Evolutionary conservation across 2,888 invertebrate species (phyloP), one percentile per base, ranked within the genome.

Genomic region (Cantharis rufa): DNA sequence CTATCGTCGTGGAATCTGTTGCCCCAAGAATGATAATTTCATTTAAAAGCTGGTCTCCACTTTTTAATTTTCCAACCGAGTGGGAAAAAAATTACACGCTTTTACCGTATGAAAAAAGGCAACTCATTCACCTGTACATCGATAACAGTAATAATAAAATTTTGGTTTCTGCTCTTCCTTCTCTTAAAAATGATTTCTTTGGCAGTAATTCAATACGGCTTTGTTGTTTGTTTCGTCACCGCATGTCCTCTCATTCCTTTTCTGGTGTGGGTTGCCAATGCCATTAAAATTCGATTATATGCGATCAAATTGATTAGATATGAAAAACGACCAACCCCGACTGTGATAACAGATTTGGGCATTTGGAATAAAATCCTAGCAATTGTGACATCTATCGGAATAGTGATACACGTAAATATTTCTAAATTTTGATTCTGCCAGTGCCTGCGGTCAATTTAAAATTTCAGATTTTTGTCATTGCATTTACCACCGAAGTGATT

Each of bases 221-320:
- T 98, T 86, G 95, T 98, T 2, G 97, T 97, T 0, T 89, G 98
- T 0, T 98, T 98, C 88, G 97, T 97, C 74, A 96, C 97, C 0
- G 97, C 97, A 0, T 98, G 98, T 85, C 98, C 98, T 0, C 88
- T 98, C 73, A 98, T 98, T 0, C 98, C 98, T 0, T 88, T 98
- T 0, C 97, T 97, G 85, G 97, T 97, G 0, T 88, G 98, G 1
- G 88, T 98, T 3, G 98, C 98, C 88, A 98, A 98, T 85, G 92
- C 98, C 16, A 94, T 96, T 0, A 98, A 98, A 87, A 96, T 98
- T 72, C 90, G 95, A 0, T 88, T 96, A 79, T 97, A 98, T 84
- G 97, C 97, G 0, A 28, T 62, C 1, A 68, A 76, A 21, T 18
- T 63, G 16, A 63, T 63, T 10, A 63, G 13, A 63, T 72, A 83